Conservation (phyloP, 2,888 invertebrate genomes). For the Microplitis deprimator region DNA sequence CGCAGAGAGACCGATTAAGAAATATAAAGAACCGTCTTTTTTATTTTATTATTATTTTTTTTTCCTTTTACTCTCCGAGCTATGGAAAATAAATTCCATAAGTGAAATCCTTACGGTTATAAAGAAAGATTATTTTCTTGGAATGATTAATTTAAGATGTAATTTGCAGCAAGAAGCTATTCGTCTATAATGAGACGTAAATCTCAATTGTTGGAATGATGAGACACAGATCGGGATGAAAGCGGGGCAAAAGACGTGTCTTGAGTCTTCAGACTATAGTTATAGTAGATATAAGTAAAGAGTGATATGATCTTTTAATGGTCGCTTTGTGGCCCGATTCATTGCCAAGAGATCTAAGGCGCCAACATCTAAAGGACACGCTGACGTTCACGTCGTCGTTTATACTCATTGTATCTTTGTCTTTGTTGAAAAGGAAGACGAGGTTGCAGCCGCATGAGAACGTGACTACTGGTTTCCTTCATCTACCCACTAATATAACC, state of each 20-base stretch:
- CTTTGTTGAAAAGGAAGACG: conserved; percentile 57
- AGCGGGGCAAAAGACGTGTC: neutral
- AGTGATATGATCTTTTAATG: conserved; percentile 72
- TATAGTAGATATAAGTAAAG: conserved; percentile 14
- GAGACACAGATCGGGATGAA: too few species aligned
- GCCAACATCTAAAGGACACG: conserved; percentile 43
- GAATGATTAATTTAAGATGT: too few species aligned
- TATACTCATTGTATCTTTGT: conserved; percentile 50
- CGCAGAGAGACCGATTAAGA: conserved; percentile 44
- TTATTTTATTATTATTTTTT: neutral
- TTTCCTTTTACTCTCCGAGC: too few species aligned
- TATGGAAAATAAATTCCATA: too few species aligned
- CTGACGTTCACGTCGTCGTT: conserved; percentile 38
- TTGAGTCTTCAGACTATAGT: neutral
- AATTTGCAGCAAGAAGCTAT: too few species aligned
- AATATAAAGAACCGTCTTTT: conserved; percentile 35
- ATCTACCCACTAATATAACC: conserved; percentile 50
- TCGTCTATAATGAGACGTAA: too few species aligned
- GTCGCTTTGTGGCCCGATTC: conserved; percentile 70
- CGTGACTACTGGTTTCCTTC: conserved; percentile 44
- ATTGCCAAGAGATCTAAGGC: conserved; percentile 66
- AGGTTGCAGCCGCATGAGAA: conserved; percentile 40
- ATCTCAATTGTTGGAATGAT: too few species aligned
- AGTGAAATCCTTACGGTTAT: too few species aligned
- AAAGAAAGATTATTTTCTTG: too few species aligned